Evolutionary conservation across 1,140 invertebrate species (phyloP), one percentile per base, ranked within the genome.

Genomic region (Grapholita molesta): DNA sequence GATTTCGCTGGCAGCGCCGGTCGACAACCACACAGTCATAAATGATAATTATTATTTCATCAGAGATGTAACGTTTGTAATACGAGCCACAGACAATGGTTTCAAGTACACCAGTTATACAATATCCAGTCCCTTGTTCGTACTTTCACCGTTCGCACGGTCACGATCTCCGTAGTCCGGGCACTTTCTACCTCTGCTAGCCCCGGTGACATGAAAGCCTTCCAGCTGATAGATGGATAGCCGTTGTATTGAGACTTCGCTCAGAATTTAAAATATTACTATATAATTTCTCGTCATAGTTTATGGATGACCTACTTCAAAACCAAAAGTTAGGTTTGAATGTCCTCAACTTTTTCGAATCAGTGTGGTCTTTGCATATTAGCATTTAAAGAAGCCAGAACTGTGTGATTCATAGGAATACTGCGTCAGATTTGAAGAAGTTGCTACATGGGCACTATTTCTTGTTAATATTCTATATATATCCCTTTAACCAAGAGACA

Each of bases 131-230:
- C 70, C 68, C 68, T 66, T 74, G 71, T 73, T 73, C 67, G 28
- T 77, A 85, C 84, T 87, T 85, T 89, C 85, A 72, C 82, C 72
- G 64, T 74, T 82, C 79, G 71, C 80, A 82, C 81, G 79, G 80
- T 84, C 84, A 83, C 82, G 84, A 81, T 80, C 72, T 78, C 64
- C 48, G 70, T 67, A 70, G 70, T 66, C 68, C 75, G 24, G 74
- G 70, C 70, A 86, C 84, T 89, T 87, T 89, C 85, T 85, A 84
- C 71, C 71, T 38, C 15, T 1, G 35, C 35, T 38, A 42, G 42
- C 15, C 42, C 77, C 72, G 42, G 73, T 71, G 48, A 66, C 67
- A 65, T 25, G 66, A 65, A 70, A 64, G 64, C 66, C 64, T 75
- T 70, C 71, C 70, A 21, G 42, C 64, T 53, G 66, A 8, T 70